These are phyloP conservation scores for Lepidocyrtinus sp. DNA, from an alignment of 2,888 invertebrate species.

Conservation along the genomic window DNA sequence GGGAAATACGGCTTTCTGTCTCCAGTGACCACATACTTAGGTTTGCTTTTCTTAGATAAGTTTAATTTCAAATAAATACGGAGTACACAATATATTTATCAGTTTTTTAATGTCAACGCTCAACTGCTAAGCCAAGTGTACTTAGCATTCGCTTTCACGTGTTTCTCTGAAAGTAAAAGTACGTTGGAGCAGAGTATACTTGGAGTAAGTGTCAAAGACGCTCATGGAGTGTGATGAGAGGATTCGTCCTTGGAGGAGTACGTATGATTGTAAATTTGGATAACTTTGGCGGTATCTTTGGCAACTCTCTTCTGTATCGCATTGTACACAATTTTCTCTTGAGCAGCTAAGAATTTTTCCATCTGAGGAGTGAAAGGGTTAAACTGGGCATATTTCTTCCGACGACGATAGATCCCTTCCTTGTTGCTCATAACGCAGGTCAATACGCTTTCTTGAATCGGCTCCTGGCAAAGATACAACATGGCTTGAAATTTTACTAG, in stretches of 20 bases:
- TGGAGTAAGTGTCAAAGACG: no score
- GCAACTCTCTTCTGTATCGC: conserved; percentile 71
- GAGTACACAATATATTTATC: no score
- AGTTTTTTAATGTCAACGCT: no score
- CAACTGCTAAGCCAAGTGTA: no score
- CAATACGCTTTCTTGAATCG: conserved; percentile 72
- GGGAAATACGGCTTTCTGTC: no score
- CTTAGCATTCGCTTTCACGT: no score
- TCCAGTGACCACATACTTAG: no score
- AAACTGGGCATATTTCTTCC: conserved; percentile 78
- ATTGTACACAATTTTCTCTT: conserved; percentile 75
- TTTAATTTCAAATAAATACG: no score
- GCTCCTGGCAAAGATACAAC: conserved; percentile 59
- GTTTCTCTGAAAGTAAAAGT: no score
- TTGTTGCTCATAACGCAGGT: conserved; percentile 77
- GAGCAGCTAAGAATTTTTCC: conserved; percentile 74
- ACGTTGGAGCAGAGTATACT: no score
- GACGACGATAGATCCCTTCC: conserved; percentile 83
- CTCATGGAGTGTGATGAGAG: no score
- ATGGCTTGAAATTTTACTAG: conserved; percentile 2
- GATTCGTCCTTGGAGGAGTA: conserved; percentile 34
- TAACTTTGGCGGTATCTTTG: conserved; percentile 53
- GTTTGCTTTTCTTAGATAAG: no score
- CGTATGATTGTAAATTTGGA: conserved; percentile 40
- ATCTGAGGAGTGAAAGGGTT: conserved; percentile 81